Conservation (phyloP, 1,140 invertebrate species). For the Drosophila athabasca region DNA sequence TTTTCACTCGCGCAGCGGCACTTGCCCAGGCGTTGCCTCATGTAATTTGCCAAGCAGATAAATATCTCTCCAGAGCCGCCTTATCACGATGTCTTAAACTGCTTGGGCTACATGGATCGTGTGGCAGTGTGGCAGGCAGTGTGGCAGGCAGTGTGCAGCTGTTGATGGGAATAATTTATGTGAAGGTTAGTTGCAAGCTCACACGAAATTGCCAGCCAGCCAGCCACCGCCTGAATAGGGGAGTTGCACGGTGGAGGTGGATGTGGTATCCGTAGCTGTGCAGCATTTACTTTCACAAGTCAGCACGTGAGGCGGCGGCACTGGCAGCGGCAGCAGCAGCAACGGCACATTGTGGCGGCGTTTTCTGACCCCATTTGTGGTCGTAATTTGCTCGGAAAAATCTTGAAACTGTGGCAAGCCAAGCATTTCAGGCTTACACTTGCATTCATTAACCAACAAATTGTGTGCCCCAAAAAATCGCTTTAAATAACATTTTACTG, state of each 20-base stretch:
- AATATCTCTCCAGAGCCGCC: slow-evolving; percentile 66
- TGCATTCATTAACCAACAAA: slow-evolving; percentile 81
- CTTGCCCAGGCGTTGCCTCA: slow-evolving; percentile 73
- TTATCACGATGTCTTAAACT: slow-evolving; percentile 80
- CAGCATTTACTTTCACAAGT: slow-evolving; percentile 79
- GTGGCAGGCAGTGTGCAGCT: slow-evolving; percentile 54
- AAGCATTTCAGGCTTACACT: slow-evolving; percentile 52
- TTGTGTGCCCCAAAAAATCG: slow-evolving; percentile 74
- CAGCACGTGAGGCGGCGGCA: slow-evolving; percentile 67
- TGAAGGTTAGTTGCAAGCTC: slow-evolving; percentile 77
- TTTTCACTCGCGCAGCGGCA: slow-evolving; percentile 30
- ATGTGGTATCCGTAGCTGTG: slow-evolving; percentile 14
- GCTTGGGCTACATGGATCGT: slow-evolving; percentile 24
- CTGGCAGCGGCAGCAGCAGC: slow-evolving; percentile 14
- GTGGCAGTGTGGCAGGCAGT: slow-evolving; percentile 1
- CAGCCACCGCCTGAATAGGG: slow-evolving; percentile 27
- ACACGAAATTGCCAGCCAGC: slow-evolving; percentile 64
- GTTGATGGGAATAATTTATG: slow-evolving; percentile 82
- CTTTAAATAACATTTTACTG: slow-evolving; percentile 78
- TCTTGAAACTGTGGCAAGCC: slow-evolving; percentile 38
- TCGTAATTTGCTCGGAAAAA: slow-evolving; percentile 66
- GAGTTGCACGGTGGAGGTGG: neutral
- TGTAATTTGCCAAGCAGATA: slow-evolving; percentile 79
- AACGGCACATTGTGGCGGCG: slow-evolving; percentile 69
- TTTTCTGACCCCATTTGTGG: slow-evolving; percentile 78